phyloP scores from a whole-genome alignment of 2,797 vertebrate species.

The Coregonus suidteri region DNA sequence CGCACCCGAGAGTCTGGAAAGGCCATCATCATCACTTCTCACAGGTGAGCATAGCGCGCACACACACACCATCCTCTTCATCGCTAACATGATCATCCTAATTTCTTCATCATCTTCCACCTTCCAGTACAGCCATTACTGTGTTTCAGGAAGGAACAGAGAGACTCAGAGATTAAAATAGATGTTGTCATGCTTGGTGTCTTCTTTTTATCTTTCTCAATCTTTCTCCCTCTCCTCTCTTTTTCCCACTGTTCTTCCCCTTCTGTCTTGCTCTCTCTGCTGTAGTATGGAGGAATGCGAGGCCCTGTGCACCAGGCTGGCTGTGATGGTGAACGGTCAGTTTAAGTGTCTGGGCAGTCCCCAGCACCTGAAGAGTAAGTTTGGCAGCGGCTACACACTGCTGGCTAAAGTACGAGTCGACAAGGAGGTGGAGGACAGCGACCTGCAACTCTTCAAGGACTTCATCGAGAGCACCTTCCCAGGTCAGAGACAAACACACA shows the following conservation, averaged over 20 bases:
- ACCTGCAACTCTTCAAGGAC: constrained; percentile 88
- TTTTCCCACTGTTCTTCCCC: not conserved
- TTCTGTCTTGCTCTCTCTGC: not conserved
- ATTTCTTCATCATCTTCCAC: not conserved
- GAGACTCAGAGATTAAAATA: not conserved
- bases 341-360: constrained; percentile 97
- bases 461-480: constrained; percentile 94
- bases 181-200: not conserved
- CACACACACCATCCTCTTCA: not conserved
- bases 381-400: constrained; percentile 94
- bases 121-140: not conserved
- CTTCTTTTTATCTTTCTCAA: not conserved
- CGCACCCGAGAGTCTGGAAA: constrained; percentile 90
- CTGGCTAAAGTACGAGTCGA: constrained; percentile 85
- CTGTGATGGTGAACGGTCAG: constrained; percentile 96
- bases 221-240: not conserved
- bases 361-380: constrained; percentile 97
- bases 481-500: constrained; percentile 70
- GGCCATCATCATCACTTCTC: constrained; percentile 95
- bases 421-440: constrained; percentile 74
- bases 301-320: constrained; percentile 91
- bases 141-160: not conserved
- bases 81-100: not conserved
- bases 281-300: constrained; percentile 97
- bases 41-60: constrained; percentile 78